phyloP scores from a whole-genome alignment of 2,797 vertebrate species.

The Spheniscus humboldti region DNA sequence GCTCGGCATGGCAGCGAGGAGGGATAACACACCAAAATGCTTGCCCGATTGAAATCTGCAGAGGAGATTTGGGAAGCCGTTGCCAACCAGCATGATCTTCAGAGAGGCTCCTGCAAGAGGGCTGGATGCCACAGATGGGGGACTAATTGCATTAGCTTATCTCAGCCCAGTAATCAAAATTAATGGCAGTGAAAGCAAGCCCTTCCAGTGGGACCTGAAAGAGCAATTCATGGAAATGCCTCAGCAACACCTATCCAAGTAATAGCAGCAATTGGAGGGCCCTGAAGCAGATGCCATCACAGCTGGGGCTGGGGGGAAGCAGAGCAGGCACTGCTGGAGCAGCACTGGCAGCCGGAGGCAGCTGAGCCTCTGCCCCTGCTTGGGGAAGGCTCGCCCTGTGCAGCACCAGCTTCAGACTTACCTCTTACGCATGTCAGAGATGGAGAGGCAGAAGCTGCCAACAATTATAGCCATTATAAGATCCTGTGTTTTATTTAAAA shows the following conservation, averaged over 20 bases:
- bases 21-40: neutral
- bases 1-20: neutral
- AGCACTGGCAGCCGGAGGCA: neutral
- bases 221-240: neutral
- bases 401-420: neutral
- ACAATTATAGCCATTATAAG: conserved; percentile 80
- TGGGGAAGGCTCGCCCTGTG: neutral
- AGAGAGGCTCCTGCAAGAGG: neutral
- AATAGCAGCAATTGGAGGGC: neutral
- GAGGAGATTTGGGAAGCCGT: neutral
- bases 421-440: neutral
- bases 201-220: neutral
- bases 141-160: neutral
- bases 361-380: neutral
- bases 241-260: fast-evolving
- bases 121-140: neutral
- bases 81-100: neutral
- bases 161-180: neutral
- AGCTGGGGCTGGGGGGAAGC: neutral
- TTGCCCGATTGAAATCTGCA: fast-evolving
- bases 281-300: neutral
- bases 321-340: neutral
- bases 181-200: neutral
- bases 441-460: conserved; percentile 88
- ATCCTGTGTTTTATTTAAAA: neutral